Evolutionary conservation across 2,797 vertebrate species (phyloP), one percentile per base, ranked within the genome.

Genomic region (Morelia viridis): DNA sequence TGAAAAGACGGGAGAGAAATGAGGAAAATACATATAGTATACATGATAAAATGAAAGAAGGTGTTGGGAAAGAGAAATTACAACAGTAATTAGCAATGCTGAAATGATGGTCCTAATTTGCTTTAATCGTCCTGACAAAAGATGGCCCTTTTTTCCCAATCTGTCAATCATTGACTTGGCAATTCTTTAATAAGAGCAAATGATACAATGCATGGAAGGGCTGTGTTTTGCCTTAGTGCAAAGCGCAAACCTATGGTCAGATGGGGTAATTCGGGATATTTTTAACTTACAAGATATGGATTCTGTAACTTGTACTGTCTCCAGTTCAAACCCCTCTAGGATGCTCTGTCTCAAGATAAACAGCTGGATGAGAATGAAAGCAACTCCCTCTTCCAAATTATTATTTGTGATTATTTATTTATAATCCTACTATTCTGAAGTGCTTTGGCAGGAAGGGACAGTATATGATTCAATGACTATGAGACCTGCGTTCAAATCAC

Each of bases 51-150:
- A 22, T 80, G 35, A 46, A 41, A 76, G 31, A 89, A 13, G 94
- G 91, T 91, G 90, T 93, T 95, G 97, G 90, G 87, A 96, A 95
- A 97, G 80, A 96, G 96, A 96, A 94, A 93, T 94, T 95, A 93
- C 85, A 94, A 89, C 61, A 4, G 0, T 56, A 12, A 93, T 93
- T 65, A 0, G 64, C 94, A 93, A 92, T 1, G 3, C 76, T 90
- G 80, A 94, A 80, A 91, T 92, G 62, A 95, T 4, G 92, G 31
- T 88, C 88, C 65, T 24, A 95, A 28, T 89, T 85, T 89, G 57
- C 53, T 87, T 93, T 93, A 95, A 22, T 26, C 92, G 93, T 90
- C 89, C 10, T 85, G 88, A 13, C 15, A 87, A 93, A 93, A 93
- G 56, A 57, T 61, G 31, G 92, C 8, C 26, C 71, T 83, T 93